phyloP scores from a whole-genome alignment of 2,797 vertebrate genomes.

The Monodelphis domestica region DNA sequence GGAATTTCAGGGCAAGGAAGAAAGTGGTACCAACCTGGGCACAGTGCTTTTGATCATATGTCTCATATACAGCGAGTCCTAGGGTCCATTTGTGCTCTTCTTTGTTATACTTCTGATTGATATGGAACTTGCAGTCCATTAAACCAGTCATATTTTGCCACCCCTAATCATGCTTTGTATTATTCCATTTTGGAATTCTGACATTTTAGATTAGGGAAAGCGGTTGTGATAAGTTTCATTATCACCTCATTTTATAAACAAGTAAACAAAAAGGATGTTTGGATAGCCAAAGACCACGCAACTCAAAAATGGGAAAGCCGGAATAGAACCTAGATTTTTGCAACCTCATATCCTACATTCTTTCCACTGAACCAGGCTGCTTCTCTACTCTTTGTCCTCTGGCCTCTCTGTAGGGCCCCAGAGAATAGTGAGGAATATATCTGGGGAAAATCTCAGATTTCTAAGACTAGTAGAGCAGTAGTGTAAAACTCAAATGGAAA shows the following conservation, averaged over 20 bases:
- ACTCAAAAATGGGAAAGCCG: not conserved
- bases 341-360: not conserved
- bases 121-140: not conserved
- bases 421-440: not conserved
- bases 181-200: not conserved
- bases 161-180: not conserved
- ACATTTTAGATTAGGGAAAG: not conserved
- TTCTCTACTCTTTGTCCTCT: not conserved
- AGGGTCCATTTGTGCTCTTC: not conserved
- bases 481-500: not conserved
- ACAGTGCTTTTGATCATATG: not conserved
- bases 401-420: not conserved
- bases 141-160: not conserved
- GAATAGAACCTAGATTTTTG: not conserved
- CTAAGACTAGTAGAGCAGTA: not conserved
- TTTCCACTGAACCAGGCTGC: not conserved
- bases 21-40: not conserved
- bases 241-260: not conserved
- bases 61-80: not conserved
- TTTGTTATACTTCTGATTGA: not conserved
- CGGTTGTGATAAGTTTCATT: not conserved
- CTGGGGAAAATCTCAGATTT: not conserved
- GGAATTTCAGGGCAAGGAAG: conserved; percentile 58
- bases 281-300: not conserved
- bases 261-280: not conserved